Evolutionary conservation across 2,888 invertebrate species (phyloP).

Genomic region (Ischnus inquisitorius): DNA sequence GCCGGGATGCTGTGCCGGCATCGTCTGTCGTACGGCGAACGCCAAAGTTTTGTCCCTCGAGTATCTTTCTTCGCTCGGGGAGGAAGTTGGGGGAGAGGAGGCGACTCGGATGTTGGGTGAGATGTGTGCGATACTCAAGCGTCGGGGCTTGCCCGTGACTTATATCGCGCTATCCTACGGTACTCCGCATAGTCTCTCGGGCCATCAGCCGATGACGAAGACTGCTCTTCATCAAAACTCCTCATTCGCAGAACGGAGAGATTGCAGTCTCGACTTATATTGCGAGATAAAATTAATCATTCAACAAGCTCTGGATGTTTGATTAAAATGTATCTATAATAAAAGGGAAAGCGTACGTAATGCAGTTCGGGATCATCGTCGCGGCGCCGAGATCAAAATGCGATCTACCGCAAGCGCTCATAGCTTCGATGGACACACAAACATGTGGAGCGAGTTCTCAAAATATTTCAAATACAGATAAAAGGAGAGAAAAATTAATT

Average conservation of each 20-base stretch:
- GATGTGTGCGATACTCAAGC: slow-evolving; percentile 32
- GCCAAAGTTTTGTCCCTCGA: slow-evolving; percentile 70
- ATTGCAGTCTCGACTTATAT: slow-evolving; percentile 53
- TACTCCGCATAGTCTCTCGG: slow-evolving; percentile 34
- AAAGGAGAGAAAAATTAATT: too few species aligned
- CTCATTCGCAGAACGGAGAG: slow-evolving; percentile 37
- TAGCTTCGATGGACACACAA: too few species aligned
- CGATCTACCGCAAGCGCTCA: too few species aligned
- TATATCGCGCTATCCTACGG: slow-evolving; percentile 23
- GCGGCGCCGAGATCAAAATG: too few species aligned
- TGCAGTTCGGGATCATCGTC: too few species aligned
- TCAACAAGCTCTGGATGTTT: background rate
- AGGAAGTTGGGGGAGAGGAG: background rate
- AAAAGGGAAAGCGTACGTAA: too few species aligned
- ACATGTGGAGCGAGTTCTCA: too few species aligned
- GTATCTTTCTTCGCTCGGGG: slow-evolving; percentile 36
- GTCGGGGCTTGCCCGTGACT: slow-evolving; percentile 26
- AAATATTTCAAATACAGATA: too few species aligned
- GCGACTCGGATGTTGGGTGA: slow-evolving; percentile 20
- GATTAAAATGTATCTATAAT: too few species aligned
- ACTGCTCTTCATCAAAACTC: slow-evolving; percentile 38
- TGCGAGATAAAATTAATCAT: slow-evolving; percentile 56
- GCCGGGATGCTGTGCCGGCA: slow-evolving; percentile 34
- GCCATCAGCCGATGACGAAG: slow-evolving; percentile 55
- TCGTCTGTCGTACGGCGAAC: slow-evolving; percentile 13